phyloP scores from a whole-genome alignment of 2,113 vertebrate species.

The Montifringilla adamsi region DNA sequence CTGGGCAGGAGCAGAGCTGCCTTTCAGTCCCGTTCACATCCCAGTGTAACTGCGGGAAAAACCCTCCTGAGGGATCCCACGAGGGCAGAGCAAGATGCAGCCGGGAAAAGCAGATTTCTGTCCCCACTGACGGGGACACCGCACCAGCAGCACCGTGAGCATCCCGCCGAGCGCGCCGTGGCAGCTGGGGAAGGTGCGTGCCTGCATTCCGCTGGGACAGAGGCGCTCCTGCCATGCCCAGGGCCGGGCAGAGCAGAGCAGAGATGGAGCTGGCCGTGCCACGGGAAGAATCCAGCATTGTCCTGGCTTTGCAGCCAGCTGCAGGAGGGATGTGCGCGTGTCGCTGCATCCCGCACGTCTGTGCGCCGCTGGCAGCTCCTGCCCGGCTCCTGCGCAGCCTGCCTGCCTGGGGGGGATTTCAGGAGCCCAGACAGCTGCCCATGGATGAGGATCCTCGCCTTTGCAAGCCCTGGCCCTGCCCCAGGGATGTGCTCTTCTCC shows the following conservation, averaged over 20 bases:
- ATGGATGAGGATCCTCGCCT: background rate
- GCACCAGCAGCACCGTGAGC: background rate
- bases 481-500: background rate
- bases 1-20: rapidly evolving
- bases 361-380: rapidly evolving
- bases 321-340: background rate
- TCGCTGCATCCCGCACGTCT: rapidly evolving
- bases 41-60: background rate
- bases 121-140: rapidly evolving
- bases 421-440: background rate
- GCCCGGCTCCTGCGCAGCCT: background rate
- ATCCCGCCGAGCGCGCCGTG: rapidly evolving
- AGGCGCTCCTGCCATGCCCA: background rate
- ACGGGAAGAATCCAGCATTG: background rate
- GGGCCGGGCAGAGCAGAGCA: background rate
- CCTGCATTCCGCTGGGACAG: background rate
- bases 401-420: background rate
- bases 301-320: background rate
- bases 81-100: background rate
- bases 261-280: background rate
- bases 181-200: background rate
- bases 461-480: background rate
- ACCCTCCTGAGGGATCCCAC: rapidly evolving
- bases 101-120: background rate
- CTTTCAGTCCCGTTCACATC: rapidly evolving